Evolutionary conservation across 1,140 invertebrate species (phyloP), one percentile per base, ranked within the genome.

Genomic region (Drosophila athabasca): DNA sequence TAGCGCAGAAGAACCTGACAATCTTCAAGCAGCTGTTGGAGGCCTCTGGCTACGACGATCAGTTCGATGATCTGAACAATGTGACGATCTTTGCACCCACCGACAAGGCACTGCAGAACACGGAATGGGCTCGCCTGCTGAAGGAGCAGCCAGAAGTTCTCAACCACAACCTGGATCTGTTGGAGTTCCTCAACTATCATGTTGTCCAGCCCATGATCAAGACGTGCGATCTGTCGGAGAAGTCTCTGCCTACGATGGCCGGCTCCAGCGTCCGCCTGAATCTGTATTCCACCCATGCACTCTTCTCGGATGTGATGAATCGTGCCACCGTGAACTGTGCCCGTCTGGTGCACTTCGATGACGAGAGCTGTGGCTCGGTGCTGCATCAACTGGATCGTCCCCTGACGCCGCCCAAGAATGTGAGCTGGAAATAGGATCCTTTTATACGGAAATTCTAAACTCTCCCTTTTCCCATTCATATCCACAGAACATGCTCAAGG

Each of bases 21-120:
- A 92, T 93, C 62, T 93, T 94, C 72, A 90, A 93, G 58, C 70
- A 90, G 1, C 26, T 93, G 29, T 78, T 93, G 11, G 85, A 94
- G 82, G 93, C 93, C 76, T 93, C 94, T 50, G 92, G 93, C 31
- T 93, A 94, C 62, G 90, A 93, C 17, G 91, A 94, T 59, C 91
- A 94, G 71, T 92, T 94, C 31, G 92, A 94, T 71, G 92, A 94
- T 24, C 91, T 94, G 72, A 89, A 93, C 64, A 93, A 94, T 66
- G 93, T 93, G 43, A 95, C 95, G 0, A 91, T 95, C 2, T 93
- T 95, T 60, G 94, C 93, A 2, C 95, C 95, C 15, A 93, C 93
- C 0, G 93, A 95, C 81, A 93, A 94, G 70, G 95, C 94, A 2
- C 93, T 95, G 69, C 91, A 92, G 51, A 69, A 76, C 45, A 84